Evolutionary conservation across 1,140 invertebrate genomes (phyloP).

Genomic region (Pemphigus obesinymphae): DNA sequence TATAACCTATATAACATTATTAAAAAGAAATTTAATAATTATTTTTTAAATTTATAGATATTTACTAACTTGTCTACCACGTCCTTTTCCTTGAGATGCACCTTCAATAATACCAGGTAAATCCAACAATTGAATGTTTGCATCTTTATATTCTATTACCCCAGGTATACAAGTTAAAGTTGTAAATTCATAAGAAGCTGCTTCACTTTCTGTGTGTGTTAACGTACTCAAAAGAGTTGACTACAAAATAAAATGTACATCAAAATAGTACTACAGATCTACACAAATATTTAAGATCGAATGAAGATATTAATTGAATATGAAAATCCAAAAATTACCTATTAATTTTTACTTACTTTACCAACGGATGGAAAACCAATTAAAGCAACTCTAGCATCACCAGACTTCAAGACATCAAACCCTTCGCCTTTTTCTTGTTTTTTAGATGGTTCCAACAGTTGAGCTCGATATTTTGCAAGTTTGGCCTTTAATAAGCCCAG

Average conservation of each 20-base stretch:
- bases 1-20: conserved; percentile 67
- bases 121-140: conserved; percentile 97
- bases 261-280: background rate
- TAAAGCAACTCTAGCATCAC: conserved; percentile 95
- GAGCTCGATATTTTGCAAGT: conserved; percentile 93
- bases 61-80: conserved; percentile 66
- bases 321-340: conserved; percentile 14
- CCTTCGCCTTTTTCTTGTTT: conserved; percentile 97
- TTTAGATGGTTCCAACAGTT: conserved; percentile 91
- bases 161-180: conserved; percentile 99
- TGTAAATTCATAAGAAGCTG: conserved; percentile 97
- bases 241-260: conserved; percentile 51
- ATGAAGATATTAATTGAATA: too few species aligned
- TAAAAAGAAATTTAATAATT: too few species aligned
- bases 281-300: too few species aligned
- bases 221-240: conserved; percentile 90
- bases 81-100: conserved; percentile 80
- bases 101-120: conserved; percentile 97
- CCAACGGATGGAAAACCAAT: conserved; percentile 97
- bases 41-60: too few species aligned
- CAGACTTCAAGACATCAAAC: conserved; percentile 99
- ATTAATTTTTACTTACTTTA: conserved; percentile 66
- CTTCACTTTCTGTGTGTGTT: conserved; percentile 92
- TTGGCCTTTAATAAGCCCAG: conserved; percentile 97
- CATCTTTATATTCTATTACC: conserved; percentile 95